Percentiles rank a stretch among this genome's conserved stretches.
These are phyloP conservation scores for Pammene fasciana DNA, from an alignment of 2,888 invertebrate species.

Conservation along the genomic window DNA sequence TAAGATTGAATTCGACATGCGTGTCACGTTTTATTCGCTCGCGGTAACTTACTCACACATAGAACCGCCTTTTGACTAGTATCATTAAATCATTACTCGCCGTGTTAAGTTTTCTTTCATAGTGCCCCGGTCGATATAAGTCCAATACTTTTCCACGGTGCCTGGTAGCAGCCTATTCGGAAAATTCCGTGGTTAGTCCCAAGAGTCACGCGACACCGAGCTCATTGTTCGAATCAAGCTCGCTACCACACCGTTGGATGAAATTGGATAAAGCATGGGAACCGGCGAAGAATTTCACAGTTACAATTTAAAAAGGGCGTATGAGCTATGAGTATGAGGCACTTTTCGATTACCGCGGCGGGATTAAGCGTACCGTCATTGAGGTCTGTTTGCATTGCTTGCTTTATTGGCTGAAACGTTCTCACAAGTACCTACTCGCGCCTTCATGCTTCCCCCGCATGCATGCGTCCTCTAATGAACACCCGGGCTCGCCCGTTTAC, in stretches of 20 bases:
- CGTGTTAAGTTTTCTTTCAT: conserved; percentile 25
- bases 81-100: conserved; percentile 41
- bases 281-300: conserved; percentile 63
- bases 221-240: conserved; percentile 75
- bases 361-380: conserved; percentile 63
- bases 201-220: conserved; percentile 69
- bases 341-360: conserved; percentile 3
- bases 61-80: conserved; percentile 52
- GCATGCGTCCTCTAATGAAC: conserved; percentile 65
- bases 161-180: conserved; percentile 46
- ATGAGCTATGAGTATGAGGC: conserved; percentile 1
- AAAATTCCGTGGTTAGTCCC: conserved; percentile 67
- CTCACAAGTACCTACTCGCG: conserved; percentile 49
- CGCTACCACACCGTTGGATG: conserved; percentile 72
- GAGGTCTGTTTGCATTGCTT: conserved; percentile 77
- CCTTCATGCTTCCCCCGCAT: conserved; percentile 40
- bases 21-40: conserved; percentile 59
- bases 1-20: conserved; percentile 64
- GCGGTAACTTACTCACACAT: conserved; percentile 52
- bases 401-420: conserved; percentile 79
- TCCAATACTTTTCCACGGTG: conserved; percentile 15
- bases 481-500: conserved; percentile 56
- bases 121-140: neutral
- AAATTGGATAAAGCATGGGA: conserved; percentile 82
- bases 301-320: conserved; percentile 13